A percentile compares a stretch with the other conserved stretches of the same genome.
Conservation (phyloP, 2,888 invertebrate genomes). For the Pilophorus perplexus region DNA sequence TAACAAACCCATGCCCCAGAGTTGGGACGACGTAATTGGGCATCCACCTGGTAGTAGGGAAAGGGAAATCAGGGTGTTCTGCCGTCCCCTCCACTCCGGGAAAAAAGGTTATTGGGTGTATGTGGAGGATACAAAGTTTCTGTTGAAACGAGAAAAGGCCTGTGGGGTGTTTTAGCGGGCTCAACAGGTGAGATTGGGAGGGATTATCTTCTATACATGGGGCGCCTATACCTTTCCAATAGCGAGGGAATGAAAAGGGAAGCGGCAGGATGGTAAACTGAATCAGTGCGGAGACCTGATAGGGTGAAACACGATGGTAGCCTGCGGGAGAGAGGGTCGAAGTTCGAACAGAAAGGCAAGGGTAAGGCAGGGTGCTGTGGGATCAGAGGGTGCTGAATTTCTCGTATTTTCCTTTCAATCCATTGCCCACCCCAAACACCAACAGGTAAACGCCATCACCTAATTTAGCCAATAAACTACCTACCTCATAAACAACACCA, state of each 20-base stretch:
- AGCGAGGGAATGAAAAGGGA: neutral
- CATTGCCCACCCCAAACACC: slow-evolving; percentile 23
- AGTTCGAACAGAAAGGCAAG: neutral
- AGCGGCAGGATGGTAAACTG: neutral
- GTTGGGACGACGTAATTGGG: slow-evolving; percentile 17
- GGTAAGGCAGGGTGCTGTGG: neutral
- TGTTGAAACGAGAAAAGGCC: neutral
- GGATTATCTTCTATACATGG: slow-evolving; percentile 15
- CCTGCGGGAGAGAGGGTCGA: neutral
- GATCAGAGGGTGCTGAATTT: slow-evolving; percentile 9
- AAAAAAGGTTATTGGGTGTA: too few species aligned
- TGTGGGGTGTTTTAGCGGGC: slow-evolving; percentile 9
- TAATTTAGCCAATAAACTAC: neutral
- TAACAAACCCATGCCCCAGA: slow-evolving; percentile 35
- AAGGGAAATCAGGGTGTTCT: neutral
- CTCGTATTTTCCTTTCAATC: slow-evolving; percentile 25
- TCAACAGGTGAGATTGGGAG: slow-evolving; percentile 28
- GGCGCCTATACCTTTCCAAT: slow-evolving; percentile 9
- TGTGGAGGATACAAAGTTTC: slow-evolving; percentile 1
- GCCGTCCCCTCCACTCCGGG: neutral
- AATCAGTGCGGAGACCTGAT: slow-evolving; percentile 18
- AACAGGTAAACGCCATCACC: slow-evolving; percentile 18
- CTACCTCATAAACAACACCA: neutral
- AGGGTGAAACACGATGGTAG: too few species aligned
- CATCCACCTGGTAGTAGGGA: slow-evolving; percentile 16